Base-by-base conservation (phyloP, 2,888 invertebrate species). In the Argyresthia albistria region DNA sequence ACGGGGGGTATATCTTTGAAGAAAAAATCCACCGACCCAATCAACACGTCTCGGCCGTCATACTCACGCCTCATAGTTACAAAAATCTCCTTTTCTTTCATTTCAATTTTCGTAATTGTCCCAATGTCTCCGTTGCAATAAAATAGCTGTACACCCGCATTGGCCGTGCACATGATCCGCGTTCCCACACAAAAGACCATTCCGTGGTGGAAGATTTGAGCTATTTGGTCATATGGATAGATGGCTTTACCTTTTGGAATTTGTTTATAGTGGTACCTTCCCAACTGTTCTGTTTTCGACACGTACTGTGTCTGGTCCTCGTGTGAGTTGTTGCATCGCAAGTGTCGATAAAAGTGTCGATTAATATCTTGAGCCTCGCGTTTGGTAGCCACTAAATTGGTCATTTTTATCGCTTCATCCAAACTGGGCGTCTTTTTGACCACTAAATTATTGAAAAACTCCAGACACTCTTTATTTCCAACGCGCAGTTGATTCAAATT, bases 331-430 rank as follows among this genome's bases (percentile, higher is more conserved):
- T 42, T 42, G 42, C 12, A 11, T 12, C 45, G 12, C 45, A 45
- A 45, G 14, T 45, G 45, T 9, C 9, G 12, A 15, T 45, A 45
- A 45, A 45, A 45, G 15, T 15, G n/a, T 9, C 15, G 12, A 45
- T 45, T 45, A 45, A 45, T 45, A n/a, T 45, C 45, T 14, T 45
- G n/a, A 9, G 45, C 45, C 45, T 45, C 45, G 45, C 45, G 45
- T 15, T 14, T 45, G 15, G 45, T 45, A 14, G 45, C 45, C 45
- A 45, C 45, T 15, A 45, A 15, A 15, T 45, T 45, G 45, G 45
- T 45, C 45, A 45, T 45, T 9, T 45, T 45, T 14, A 14, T 12
- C 12, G 45, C 45, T 14, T 45, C 45, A 15, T 45, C 14, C 14
- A 12, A 4, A 12, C 12, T 14, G 45, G 45, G 45, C 15, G 15